Evolutionary conservation across 2,888 invertebrate genomes (phyloP).

Genomic region (Tillus elongatus): DNA sequence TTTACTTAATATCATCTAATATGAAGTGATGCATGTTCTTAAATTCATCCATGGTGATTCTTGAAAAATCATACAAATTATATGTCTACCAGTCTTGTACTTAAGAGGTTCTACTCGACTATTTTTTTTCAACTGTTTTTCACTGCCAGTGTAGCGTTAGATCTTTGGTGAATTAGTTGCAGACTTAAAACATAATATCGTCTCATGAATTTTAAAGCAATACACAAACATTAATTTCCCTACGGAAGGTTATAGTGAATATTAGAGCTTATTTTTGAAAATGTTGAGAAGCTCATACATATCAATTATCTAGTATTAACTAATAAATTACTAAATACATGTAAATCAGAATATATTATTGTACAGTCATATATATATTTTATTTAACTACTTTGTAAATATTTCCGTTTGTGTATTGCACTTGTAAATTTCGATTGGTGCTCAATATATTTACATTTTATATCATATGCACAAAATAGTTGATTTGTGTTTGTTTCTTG

Average conservation of each 20-base stretch:
- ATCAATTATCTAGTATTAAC: no score
- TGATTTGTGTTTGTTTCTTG: constrained; percentile 17
- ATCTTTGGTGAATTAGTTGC: constrained; percentile 13
- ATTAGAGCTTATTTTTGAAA: neutral
- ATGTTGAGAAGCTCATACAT: constrained; percentile 38
- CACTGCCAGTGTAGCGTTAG: constrained; percentile 35
- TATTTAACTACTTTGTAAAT: constrained; percentile 19
- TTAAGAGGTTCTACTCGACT: constrained; percentile 21
- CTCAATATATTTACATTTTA: constrained; percentile 33
- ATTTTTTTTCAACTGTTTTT: constrained; percentile 31
- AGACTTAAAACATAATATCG: no score
- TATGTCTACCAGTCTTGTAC: no score
- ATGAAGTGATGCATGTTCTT: no score
- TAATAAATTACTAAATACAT: no score
- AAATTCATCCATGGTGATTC: no score
- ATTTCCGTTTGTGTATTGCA: constrained; percentile 28
- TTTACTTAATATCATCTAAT: no score
- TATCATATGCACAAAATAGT: constrained; percentile 29
- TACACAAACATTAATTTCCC: constrained; percentile 19
- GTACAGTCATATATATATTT: constrained; percentile 27
- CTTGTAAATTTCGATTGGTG: constrained; percentile 32
- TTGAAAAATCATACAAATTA: no score
- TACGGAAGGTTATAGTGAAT: constrained; percentile 8
- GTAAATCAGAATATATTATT: constrained; percentile 25
- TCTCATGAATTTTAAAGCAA: no score